Base-by-base conservation (phyloP, 2,113 vertebrate genomes). In the Acanthisitta chloris region DNA sequence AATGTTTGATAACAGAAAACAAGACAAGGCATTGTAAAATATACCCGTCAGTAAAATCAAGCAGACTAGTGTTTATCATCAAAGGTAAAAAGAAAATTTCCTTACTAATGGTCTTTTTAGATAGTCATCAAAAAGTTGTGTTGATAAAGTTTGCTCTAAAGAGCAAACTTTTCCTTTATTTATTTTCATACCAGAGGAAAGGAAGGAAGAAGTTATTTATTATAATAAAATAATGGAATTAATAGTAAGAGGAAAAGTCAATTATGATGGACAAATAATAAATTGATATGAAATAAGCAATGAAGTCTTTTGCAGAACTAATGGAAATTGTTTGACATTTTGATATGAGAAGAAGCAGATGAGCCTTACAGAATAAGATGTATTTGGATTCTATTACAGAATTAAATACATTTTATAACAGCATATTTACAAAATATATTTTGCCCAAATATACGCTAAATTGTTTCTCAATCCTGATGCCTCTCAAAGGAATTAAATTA, bases 401-500 rank as follows among this genome's bases (percentile, higher is more conserved):
- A 34, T 64, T 87, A 74, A 38, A 74, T 70, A 81, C 12, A n/a
- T 93, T 92, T 94, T 90, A 48, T 76, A 91, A 74, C 23, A 81
- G 2, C 20, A 59, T 91, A 72, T 91, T 94, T 92, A 67, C 23
- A 80, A 85, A 92, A 85, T 1, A 1, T 18, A 80, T 93, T 91
- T 93, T 79, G 31, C 45, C 55, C 46, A 73, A 79, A 82, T 87
- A 71, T 67, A 80, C 70, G 51, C 46, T 87, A 90, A 95, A 91
- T 94, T 85, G 57, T 89, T 87, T 94, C 73, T 84, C 66, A 70
- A 33, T 84, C 59, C 28, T 84, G 38, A 73, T 81, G 40, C 81
- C 48, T 91, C 88, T 91, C 73, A 79, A 81, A 87, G 21, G 3
- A 96, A 93, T 89, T 78, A 36, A 73, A 81, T 91, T 94, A 73